Conservation (phyloP, 2,113 vertebrate species). For the Clupea harengus region DNA sequence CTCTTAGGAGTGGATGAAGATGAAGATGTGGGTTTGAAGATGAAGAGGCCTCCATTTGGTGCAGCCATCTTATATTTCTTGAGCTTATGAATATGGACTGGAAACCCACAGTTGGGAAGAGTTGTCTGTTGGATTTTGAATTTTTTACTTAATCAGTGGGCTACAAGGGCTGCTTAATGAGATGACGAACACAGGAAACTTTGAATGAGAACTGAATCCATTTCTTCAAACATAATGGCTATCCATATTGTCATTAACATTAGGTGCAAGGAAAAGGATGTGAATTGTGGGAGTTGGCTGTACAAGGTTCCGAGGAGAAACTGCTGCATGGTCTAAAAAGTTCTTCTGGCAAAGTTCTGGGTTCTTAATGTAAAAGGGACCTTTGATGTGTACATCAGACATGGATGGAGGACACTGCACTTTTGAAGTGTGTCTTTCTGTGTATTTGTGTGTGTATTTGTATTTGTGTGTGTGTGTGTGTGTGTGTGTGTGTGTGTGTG, state of each 20-base stretch:
- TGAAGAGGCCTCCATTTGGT: background rate
- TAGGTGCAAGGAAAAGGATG: background rate
- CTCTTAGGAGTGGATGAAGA: background rate
- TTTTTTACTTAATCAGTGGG: no score
- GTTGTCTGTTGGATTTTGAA: no score
- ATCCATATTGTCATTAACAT: background rate
- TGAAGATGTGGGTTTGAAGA: background rate
- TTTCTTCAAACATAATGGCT: no score
- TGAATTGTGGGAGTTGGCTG: background rate
- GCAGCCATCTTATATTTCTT: no score
- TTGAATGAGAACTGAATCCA: no score
- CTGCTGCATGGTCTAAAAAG: background rate
- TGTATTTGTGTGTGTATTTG: background rate
- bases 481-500: constrained; percentile 6
- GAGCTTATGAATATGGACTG: no score
- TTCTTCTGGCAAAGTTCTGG: background rate
- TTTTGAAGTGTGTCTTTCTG: background rate
- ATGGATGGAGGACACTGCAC: background rate
- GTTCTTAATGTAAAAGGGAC: background rate
- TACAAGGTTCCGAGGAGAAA: background rate
- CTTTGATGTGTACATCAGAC: background rate
- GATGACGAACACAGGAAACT: no score
- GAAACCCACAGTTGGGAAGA: no score
- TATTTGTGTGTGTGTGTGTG: background rate
- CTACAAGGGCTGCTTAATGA: no score